phyloP scores from a whole-genome alignment of 2,113 vertebrate genomes.

The Varanus salvator region DNA sequence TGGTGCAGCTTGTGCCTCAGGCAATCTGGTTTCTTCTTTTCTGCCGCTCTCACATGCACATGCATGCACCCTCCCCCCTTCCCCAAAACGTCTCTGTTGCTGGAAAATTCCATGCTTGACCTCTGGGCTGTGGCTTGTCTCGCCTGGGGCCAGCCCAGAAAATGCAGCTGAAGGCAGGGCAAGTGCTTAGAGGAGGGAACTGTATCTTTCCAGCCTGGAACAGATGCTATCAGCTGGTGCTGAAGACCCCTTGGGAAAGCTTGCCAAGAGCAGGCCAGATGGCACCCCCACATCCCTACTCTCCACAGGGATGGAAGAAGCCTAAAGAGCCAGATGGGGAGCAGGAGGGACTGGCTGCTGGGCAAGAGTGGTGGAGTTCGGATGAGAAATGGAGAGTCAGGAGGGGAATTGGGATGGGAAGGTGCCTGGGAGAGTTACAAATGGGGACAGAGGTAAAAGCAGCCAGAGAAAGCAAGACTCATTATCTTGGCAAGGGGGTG shows the following conservation, averaged over 20 bases:
- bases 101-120: conserved; percentile 1
- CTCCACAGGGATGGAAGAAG: neutral
- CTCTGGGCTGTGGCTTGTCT: conserved; percentile 1
- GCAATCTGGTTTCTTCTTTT: conserved; percentile 18
- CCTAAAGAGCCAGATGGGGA: neutral
- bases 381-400: neutral
- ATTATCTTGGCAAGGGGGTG: neutral
- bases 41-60: neutral
- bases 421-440: neutral
- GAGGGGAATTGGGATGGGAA: neutral
- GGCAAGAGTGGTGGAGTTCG: neutral
- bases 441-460: neutral
- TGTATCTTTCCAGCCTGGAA: conserved; percentile 1
- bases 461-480: neutral
- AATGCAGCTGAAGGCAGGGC: neutral
- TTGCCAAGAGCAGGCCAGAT: conserved; percentile 8
- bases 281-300: neutral
- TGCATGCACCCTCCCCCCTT: neutral
- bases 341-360: neutral
- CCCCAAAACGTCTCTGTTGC: neutral
- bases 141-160: conserved; percentile 9
- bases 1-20: neutral
- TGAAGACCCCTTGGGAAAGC: neutral
- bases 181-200: too few species aligned
- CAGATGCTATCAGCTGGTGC: neutral